These are phyloP conservation scores for Enteromius argenteus DNA, from an alignment of 2,797 vertebrate species.

Conservation along the genomic window DNA sequence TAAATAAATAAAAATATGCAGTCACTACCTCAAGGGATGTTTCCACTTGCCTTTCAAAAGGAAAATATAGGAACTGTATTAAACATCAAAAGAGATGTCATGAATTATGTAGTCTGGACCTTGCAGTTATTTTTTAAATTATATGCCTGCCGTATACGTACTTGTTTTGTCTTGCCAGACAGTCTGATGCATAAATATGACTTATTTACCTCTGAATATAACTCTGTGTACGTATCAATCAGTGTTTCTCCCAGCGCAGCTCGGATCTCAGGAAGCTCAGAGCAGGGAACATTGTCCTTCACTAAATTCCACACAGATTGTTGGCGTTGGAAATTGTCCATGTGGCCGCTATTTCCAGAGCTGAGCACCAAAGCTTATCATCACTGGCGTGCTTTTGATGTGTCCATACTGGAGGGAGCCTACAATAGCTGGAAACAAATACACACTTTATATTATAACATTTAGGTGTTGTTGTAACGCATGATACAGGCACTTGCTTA, in stretches of 20 bases:
- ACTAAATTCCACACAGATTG: constrained; percentile 84
- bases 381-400: background rate
- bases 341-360: constrained; percentile 27
- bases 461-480: background rate
- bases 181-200: background rate
- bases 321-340: constrained; percentile 65
- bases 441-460: background rate
- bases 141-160: background rate
- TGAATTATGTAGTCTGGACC: background rate
- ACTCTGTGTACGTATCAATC: constrained; percentile 83
- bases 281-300: constrained; percentile 74
- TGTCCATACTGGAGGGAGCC: background rate
- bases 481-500: background rate
- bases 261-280: constrained; percentile 80
- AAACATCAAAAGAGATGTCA: background rate
- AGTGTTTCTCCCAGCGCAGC: constrained; percentile 77
- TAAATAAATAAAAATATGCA: background rate
- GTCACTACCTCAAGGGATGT: background rate
- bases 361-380: background rate
- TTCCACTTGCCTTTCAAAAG: background rate
- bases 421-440: background rate
- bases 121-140: background rate
- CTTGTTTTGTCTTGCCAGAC: constrained; percentile 1
- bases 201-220: constrained; percentile 82
- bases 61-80: background rate